Percentiles rank a stretch among this genome's conserved stretches.
phyloP scores from a whole-genome alignment of 2,888 invertebrate genomes.

The Chymomyza amoena region DNA sequence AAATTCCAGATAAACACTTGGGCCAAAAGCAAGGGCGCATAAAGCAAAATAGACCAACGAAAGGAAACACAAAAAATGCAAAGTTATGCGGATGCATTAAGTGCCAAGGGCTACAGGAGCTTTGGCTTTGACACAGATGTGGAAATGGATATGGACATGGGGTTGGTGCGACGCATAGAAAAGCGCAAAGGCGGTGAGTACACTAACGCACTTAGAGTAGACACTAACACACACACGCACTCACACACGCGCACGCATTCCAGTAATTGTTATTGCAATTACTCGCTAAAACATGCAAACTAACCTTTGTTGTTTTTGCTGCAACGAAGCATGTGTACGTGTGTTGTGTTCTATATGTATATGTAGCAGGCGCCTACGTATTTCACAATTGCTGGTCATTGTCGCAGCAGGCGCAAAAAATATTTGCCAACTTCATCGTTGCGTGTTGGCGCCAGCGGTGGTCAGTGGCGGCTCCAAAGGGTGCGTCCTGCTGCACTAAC shows the following conservation, averaged over 20 bases:
- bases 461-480: no score
- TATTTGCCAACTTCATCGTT: slow-evolving; percentile 4
- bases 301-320: no score
- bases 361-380: not conserved
- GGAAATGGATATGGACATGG: slow-evolving; percentile 77
- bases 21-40: not conserved
- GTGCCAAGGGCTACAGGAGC: slow-evolving; percentile 75
- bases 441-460: slow-evolving; percentile 20
- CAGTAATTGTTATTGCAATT: not conserved
- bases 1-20: slow-evolving; percentile 21
- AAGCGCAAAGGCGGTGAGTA: slow-evolving; percentile 68
- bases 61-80: slow-evolving; percentile 61
- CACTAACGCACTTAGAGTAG: not conserved
- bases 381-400: slow-evolving; percentile 38
- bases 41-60: slow-evolving; percentile 26
- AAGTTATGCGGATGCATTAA: slow-evolving; percentile 76
- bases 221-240: not conserved
- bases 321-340: no score
- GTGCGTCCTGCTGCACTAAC: no score
- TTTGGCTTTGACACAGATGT: slow-evolving; percentile 79
- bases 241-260: not conserved
- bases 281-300: no score
- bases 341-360: no score
- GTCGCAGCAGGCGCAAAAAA: slow-evolving; percentile 26
- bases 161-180: slow-evolving; percentile 51